These are phyloP conservation scores for Scopus umbretta DNA, from an alignment of 2,113 vertebrate genomes.

Conservation along the genomic window DNA sequence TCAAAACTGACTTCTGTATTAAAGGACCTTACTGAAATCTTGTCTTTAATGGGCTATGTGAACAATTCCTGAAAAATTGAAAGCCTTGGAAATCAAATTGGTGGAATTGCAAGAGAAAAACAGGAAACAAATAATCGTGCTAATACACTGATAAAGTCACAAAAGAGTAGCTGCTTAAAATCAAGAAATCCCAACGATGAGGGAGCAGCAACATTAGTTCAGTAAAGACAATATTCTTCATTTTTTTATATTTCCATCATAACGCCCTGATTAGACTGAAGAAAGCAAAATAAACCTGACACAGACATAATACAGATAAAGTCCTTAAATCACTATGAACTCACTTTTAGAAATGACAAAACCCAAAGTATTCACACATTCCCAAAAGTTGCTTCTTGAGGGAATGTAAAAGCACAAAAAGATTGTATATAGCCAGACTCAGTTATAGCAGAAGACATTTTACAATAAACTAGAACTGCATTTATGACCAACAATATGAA, in stretches of 20 bases:
- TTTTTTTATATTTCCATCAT: background rate
- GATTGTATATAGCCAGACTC: background rate
- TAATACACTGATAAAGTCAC: background rate
- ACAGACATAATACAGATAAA: background rate
- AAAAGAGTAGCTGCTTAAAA: background rate
- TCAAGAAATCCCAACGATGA: background rate
- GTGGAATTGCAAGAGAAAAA: background rate
- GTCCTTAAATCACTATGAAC: background rate
- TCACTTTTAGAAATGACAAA: background rate
- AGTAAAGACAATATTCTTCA: background rate
- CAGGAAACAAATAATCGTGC: background rate
- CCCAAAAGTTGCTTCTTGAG: background rate
- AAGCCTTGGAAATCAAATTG: background rate
- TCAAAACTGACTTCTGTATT: background rate
- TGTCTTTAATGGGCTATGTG: background rate
- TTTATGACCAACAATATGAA: background rate
- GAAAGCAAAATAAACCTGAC: background rate
- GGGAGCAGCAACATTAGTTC: background rate
- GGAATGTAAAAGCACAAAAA: background rate
- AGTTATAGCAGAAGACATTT: background rate
- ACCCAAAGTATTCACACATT: background rate
- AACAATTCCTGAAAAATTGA: background rate
- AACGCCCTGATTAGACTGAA: background rate
- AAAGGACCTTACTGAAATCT: background rate
- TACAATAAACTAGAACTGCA: background rate